Percentiles rank a stretch among this genome's conserved stretches.
These are phyloP conservation scores for Altica lythri DNA, from an alignment of 2,888 invertebrate genomes.

Conservation along the genomic window DNA sequence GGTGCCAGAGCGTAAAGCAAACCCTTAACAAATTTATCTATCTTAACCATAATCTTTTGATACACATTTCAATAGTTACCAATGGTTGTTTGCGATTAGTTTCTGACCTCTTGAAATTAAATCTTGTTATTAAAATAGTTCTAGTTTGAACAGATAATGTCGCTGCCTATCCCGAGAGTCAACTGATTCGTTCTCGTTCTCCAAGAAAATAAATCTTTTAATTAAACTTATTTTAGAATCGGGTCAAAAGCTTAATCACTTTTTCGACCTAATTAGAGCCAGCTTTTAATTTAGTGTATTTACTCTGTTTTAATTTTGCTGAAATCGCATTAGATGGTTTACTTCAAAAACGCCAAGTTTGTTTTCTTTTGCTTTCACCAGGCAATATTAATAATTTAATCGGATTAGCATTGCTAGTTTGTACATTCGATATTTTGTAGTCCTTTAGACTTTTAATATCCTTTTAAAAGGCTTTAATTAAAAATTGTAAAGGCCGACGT, in stretches of 20 bases:
- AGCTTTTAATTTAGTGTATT: constrained; percentile 11
- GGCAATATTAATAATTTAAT: not conserved
- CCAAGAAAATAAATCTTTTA: constrained; percentile 22
- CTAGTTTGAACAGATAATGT: constrained; percentile 15
- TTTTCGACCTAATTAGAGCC: constrained; percentile 11
- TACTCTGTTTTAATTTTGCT: not conserved
- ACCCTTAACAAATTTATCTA: too few relatives aligned
- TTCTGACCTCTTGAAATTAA: constrained; percentile 3
- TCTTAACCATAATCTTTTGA: too few relatives aligned
- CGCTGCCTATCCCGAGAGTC: constrained; percentile 1
- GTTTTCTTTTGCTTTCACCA: not conserved
- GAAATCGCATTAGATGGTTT: not conserved
- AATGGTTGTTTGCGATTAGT: too few relatives aligned
- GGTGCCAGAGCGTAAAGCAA: too few relatives aligned
- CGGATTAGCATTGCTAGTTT: too few relatives aligned
- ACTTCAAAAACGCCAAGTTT: too few relatives aligned
- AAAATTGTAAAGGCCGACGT: too few relatives aligned
- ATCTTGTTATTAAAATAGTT: constrained; percentile 21
- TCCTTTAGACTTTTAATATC: too few relatives aligned
- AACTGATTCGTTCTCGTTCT: not conserved
- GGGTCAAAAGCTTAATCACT: constrained; percentile 18
- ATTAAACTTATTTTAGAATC: constrained; percentile 18
- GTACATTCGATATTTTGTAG: too few relatives aligned
- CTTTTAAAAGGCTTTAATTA: too few relatives aligned
- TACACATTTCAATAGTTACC: too few relatives aligned